These are phyloP conservation scores for Bombus turneri DNA, from an alignment of 1,140 invertebrate genomes.

Conservation along the genomic window DNA sequence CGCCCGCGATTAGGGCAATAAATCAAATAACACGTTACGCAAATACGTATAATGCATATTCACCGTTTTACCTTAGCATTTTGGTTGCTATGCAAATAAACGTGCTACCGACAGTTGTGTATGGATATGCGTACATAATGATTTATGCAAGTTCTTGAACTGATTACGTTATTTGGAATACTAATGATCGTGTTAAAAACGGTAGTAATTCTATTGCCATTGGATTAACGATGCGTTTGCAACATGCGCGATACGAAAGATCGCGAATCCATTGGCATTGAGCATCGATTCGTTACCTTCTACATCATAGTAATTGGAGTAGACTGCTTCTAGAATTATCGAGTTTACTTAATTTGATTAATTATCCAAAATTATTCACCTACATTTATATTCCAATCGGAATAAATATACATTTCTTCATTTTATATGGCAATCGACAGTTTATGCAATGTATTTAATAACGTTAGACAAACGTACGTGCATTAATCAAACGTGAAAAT, in stretches of 20 bases:
- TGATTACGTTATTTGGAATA: slow-evolving; percentile 1
- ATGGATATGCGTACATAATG: slow-evolving; percentile 12
- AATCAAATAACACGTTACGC: slow-evolving; percentile 57
- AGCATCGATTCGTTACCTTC: too few relatives aligned
- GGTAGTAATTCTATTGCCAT: neutral
- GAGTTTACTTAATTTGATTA: too few relatives aligned
- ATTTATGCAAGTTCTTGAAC: slow-evolving; percentile 32
- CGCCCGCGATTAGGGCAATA: slow-evolving; percentile 46
- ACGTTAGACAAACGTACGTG: neutral
- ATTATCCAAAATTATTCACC: too few relatives aligned
- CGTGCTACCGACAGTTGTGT: slow-evolving; percentile 13
- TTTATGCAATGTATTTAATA: too few relatives aligned
- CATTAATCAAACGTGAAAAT: neutral
- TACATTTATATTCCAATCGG: too few relatives aligned
- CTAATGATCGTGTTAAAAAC: neutral
- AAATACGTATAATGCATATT: slow-evolving; percentile 69
- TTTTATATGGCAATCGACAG: neutral
- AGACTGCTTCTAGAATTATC: too few relatives aligned
- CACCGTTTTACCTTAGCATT: slow-evolving; percentile 64
- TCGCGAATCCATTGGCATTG: neutral
- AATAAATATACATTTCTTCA: too few relatives aligned
- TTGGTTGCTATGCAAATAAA: slow-evolving; percentile 69
- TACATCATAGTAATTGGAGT: too few relatives aligned
- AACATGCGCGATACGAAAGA: neutral
- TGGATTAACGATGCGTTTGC: neutral